phyloP scores from a whole-genome alignment of 1,140 invertebrate genomes.

The Brachionus asplanchnoidis region DNA sequence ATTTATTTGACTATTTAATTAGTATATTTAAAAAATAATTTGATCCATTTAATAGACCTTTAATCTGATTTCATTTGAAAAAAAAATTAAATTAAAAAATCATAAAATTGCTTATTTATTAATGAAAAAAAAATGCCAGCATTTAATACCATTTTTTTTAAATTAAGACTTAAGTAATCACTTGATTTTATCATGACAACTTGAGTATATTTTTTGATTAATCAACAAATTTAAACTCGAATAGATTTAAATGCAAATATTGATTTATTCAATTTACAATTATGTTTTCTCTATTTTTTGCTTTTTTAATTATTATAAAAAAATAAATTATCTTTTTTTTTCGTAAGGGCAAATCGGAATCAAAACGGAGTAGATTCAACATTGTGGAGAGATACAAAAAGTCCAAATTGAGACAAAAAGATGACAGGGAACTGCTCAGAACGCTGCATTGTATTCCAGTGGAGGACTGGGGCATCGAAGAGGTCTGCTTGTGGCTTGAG shows the following conservation, averaged over 20 bases:
- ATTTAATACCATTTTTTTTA: background rate
- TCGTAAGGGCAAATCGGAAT: background rate
- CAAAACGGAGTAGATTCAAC: constrained; percentile 26
- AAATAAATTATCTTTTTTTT: background rate
- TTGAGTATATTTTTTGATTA: background rate
- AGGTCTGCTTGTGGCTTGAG: constrained; percentile 74
- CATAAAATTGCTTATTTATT: background rate
- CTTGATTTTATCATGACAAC: background rate
- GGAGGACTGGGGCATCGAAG: constrained; percentile 60
- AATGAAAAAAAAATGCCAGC: background rate
- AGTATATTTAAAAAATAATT: too few relatives aligned
- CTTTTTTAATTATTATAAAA: constrained; percentile 43
- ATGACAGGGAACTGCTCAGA: background rate
- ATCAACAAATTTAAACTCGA: background rate
- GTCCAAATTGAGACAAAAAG: background rate
- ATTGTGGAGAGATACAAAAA: background rate
- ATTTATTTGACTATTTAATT: too few relatives aligned
- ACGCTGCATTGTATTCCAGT: constrained; percentile 45
- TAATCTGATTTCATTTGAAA: too few relatives aligned
- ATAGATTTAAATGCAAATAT: background rate
- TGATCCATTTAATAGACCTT: too few relatives aligned
- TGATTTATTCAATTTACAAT: constrained; percentile 28
- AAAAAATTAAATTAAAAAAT: too few relatives aligned
- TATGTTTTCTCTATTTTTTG: constrained; percentile 30
- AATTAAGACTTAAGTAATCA: too few relatives aligned